Percentiles rank a stretch among this genome's conserved stretches.
Evolutionary conservation across 1,140 invertebrate genomes (phyloP).

Genomic region (Papilio machaon): DNA sequence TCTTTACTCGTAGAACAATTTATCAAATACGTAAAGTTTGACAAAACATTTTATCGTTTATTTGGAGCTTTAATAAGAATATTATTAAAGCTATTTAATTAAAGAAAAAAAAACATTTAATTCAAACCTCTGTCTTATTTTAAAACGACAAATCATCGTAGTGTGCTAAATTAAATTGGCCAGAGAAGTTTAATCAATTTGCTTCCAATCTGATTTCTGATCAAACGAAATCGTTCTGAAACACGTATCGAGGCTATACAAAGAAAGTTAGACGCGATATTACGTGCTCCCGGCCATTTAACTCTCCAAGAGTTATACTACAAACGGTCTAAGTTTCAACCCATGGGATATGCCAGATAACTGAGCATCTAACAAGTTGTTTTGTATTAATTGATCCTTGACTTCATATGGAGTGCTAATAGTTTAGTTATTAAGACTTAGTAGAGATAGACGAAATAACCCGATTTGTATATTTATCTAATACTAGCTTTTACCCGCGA

Average conservation of each 20-base stretch:
- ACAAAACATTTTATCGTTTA: no score
- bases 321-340: not conserved
- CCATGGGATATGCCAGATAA: not conserved
- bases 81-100: no score
- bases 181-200: slow-evolving; percentile 26
- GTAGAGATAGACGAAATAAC: no score
- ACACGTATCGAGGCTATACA: slow-evolving; percentile 28
- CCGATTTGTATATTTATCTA: no score
- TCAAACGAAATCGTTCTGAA: slow-evolving; percentile 32
- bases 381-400: not conserved
- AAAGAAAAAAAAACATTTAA: no score
- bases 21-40: no score
- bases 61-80: no score
- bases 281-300: slow-evolving; percentile 18
- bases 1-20: no score
- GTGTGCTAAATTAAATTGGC: not conserved
- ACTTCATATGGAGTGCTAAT: not conserved
- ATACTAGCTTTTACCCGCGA: no score
- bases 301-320: slow-evolving; percentile 2
- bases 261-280: slow-evolving; percentile 30
- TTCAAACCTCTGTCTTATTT: not conserved
- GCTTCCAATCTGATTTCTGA: slow-evolving; percentile 27
- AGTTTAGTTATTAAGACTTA: no score
- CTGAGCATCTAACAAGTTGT: not conserved
- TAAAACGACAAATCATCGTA: not conserved